phyloP scores from a whole-genome alignment of 2,113 vertebrate species.

The Indri indri region DNA sequence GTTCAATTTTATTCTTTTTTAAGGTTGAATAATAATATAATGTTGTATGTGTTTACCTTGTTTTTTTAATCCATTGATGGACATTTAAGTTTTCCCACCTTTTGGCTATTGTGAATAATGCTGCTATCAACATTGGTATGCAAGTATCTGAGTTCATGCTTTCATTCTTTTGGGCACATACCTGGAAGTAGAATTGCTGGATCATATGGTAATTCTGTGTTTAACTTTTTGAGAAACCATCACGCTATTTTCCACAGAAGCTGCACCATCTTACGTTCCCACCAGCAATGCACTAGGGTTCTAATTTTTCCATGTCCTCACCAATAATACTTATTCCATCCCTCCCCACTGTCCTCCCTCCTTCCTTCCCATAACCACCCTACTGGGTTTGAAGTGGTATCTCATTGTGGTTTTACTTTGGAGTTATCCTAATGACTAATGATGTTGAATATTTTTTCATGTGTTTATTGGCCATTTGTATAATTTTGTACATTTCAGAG shows the following conservation, averaged over 20 bases:
- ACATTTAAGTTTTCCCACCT: background rate
- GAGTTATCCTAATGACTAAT: background rate
- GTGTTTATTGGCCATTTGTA: background rate
- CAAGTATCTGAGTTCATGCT: background rate
- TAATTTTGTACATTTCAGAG: background rate
- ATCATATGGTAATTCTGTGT: background rate
- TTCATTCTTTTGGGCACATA: background rate
- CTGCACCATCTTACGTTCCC: background rate
- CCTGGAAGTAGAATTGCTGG: background rate
- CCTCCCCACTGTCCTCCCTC: no score
- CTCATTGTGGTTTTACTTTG: background rate
- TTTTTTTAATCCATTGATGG: background rate
- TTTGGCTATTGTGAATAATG: background rate
- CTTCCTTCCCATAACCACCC: background rate
- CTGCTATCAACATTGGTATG: background rate
- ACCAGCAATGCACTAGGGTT: background rate
- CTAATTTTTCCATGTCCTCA: background rate
- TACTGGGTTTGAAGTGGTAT: background rate
- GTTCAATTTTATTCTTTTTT: background rate
- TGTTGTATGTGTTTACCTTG: background rate
- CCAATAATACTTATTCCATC: background rate
- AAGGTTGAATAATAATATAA: background rate
- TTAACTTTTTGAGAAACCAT: background rate
- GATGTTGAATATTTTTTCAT: background rate
- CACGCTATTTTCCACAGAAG: background rate